phyloP scores from a whole-genome alignment of 2,888 invertebrate genomes.

The Latrodectus elegans region DNA sequence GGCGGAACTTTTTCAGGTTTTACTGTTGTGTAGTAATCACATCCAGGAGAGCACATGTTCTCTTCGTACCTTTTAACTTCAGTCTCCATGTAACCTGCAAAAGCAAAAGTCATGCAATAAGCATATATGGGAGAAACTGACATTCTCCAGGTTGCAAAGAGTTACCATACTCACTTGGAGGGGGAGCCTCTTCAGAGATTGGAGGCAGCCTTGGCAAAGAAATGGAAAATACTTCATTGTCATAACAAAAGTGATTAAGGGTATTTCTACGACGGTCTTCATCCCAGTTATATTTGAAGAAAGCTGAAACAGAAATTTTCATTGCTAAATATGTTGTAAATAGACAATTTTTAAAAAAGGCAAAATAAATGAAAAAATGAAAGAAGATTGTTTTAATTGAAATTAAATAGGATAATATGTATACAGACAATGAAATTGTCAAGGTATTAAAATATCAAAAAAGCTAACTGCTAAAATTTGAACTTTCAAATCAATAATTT shows the following conservation, averaged over 20 bases:
- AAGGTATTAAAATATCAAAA: no score
- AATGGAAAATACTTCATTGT: constrained; percentile 64
- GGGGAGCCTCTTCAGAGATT: constrained; percentile 34
- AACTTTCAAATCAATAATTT: no score
- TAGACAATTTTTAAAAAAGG: no score
- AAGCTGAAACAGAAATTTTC: constrained; percentile 32
- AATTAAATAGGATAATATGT: no score
- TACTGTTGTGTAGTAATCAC: constrained; percentile 32
- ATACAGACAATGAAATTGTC: no score
- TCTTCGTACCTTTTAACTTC: constrained; percentile 29
- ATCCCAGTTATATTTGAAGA: constrained; percentile 66
- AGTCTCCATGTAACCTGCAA: constrained; percentile 55
- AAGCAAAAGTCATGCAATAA: not conserved
- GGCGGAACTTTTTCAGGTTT: constrained; percentile 45
- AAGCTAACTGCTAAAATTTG: no score
- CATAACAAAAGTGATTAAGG: constrained; percentile 46
- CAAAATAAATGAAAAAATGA: no score
- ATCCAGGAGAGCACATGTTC: constrained; percentile 31
- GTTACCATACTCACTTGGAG: constrained; percentile 44
- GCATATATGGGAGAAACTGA: not conserved
- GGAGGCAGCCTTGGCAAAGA: constrained; percentile 32
- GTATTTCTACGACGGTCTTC: constrained; percentile 58
- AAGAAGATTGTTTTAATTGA: no score
- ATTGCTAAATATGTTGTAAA: not conserved
- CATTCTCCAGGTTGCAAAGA: not conserved